These are phyloP conservation scores for Orius laevigatus DNA, from an alignment of 1,140 invertebrate genomes.

Conservation along the genomic window DNA sequence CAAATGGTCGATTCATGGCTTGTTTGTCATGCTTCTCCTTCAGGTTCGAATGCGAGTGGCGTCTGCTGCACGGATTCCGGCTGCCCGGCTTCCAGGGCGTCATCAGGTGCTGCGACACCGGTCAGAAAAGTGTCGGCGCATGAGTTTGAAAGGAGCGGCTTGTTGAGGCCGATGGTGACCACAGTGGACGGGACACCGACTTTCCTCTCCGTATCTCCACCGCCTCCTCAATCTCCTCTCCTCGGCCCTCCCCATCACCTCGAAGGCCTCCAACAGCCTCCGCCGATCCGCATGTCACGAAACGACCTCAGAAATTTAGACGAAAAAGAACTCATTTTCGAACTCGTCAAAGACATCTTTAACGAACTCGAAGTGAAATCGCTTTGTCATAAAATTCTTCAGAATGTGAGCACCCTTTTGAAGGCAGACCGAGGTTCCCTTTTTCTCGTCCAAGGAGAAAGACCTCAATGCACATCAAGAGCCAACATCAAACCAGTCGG, in stretches of 20 bases:
- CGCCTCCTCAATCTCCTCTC: conserved; percentile 10
- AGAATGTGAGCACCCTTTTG: conserved; percentile 81
- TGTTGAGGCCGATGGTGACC: conserved; percentile 75
- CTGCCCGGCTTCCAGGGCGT: conserved; percentile 35
- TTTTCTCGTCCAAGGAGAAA: conserved; percentile 77
- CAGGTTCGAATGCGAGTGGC: conserved; percentile 19
- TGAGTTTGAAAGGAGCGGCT: conserved; percentile 82
- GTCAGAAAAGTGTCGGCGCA: conserved; percentile 91
- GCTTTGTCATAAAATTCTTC: conserved; percentile 88
- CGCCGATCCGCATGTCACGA: conserved; percentile 45
- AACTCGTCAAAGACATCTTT: conserved; percentile 91
- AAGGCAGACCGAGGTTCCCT: conserved; percentile 85
- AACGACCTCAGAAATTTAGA: conserved; percentile 75
- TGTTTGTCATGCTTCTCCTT: conserved; percentile 63
- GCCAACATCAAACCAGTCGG: conserved; percentile 14
- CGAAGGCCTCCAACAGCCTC: conserved; percentile 15
- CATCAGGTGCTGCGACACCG: conserved; percentile 63
- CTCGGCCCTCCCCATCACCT: conserved; percentile 13
- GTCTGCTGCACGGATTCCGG: conserved; percentile 15
- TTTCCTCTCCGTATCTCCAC: conserved; percentile 48
- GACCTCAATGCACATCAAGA: neutral
- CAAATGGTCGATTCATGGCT: conserved; percentile 84
- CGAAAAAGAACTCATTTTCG: conserved; percentile 89
- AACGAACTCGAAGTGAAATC: conserved; percentile 87
- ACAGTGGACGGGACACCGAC: conserved; percentile 81